These are phyloP conservation scores for Ia io DNA, from an alignment of 2,113 vertebrate species.

Conservation along the genomic window DNA sequence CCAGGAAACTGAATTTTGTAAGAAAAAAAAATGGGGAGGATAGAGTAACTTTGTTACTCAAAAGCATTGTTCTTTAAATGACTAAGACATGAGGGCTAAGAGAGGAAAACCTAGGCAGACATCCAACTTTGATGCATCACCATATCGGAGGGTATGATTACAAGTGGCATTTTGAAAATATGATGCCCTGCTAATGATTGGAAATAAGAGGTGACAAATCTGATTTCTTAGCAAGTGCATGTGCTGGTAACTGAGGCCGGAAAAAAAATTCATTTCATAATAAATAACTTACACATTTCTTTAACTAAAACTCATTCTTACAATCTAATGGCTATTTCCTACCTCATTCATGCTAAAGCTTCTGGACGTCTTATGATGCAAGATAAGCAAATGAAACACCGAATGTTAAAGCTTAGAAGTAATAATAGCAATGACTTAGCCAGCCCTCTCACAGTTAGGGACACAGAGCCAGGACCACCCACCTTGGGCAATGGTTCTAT, in stretches of 20 bases:
- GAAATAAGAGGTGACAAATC: conserved; percentile 40
- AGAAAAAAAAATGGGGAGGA: conserved; percentile 61
- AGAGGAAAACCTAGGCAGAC: not conserved
- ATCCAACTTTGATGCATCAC: not conserved
- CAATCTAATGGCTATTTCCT: not conserved
- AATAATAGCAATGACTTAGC: not conserved
- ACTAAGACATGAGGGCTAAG: conserved; percentile 16
- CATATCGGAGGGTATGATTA: not conserved
- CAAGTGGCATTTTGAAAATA: conserved; percentile 47
- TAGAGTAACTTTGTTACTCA: conserved; percentile 51
- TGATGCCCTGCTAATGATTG: not conserved
- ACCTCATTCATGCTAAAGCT: not conserved
- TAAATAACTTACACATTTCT: not conserved
- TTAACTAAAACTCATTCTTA: not conserved
- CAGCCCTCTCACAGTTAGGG: not conserved
- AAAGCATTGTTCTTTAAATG: conserved; percentile 62
- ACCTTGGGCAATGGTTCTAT: not conserved
- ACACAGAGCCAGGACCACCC: not conserved
- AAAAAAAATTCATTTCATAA: not conserved
- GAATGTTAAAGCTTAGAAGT: not conserved
- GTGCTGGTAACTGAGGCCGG: not conserved
- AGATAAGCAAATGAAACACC: not conserved
- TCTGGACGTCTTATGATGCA: not conserved
- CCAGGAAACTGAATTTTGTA: conserved; percentile 55
- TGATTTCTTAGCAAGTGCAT: conserved; percentile 25